Conservation (phyloP, 1,140 invertebrate genomes). For the Dendroctonus ponderosae region DNA sequence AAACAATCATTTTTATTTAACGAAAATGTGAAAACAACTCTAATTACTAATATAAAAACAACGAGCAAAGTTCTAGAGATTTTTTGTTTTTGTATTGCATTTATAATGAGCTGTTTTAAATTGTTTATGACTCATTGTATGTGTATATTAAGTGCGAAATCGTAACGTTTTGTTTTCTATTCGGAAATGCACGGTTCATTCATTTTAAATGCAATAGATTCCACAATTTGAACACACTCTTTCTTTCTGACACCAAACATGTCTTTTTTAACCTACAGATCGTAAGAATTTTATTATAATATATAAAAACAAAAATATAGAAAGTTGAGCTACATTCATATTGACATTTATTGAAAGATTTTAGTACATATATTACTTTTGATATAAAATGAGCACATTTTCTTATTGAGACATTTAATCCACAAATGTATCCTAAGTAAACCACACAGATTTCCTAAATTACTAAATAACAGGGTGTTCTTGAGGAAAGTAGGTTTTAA, state of each 20-base stretch:
- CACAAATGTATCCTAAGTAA: slow-evolving; percentile 23
- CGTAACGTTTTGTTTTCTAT: background rate
- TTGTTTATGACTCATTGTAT: background rate
- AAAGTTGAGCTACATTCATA: slow-evolving; percentile 49
- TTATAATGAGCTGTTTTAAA: slow-evolving; percentile 36
- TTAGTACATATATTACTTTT: slow-evolving; percentile 39
- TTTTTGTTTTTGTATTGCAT: slow-evolving; percentile 38
- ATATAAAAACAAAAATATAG: slow-evolving; percentile 42
- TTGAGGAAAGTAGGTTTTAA: slow-evolving; percentile 12
- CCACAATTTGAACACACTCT: slow-evolving; percentile 43
- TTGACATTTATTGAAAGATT: slow-evolving; percentile 50
- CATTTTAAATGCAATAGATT: slow-evolving; percentile 25
- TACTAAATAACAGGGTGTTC: slow-evolving; percentile 30
- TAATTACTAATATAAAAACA: slow-evolving; percentile 36
- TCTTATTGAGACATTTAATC: slow-evolving; percentile 37
- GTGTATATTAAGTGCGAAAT: too few relatives aligned
- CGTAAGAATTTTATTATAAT: slow-evolving; percentile 35
- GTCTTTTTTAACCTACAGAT: slow-evolving; percentile 36
- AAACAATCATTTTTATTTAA: slow-evolving; percentile 45
- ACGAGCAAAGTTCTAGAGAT: slow-evolving; percentile 22
- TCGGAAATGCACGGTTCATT: slow-evolving; percentile 11
- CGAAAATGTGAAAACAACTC: slow-evolving; percentile 39
- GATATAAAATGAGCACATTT: slow-evolving; percentile 51
- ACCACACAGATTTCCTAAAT: slow-evolving; percentile 33
- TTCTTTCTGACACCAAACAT: slow-evolving; percentile 36